Conservation (phyloP, 2,888 invertebrate genomes). For the Automeris io region DNA sequence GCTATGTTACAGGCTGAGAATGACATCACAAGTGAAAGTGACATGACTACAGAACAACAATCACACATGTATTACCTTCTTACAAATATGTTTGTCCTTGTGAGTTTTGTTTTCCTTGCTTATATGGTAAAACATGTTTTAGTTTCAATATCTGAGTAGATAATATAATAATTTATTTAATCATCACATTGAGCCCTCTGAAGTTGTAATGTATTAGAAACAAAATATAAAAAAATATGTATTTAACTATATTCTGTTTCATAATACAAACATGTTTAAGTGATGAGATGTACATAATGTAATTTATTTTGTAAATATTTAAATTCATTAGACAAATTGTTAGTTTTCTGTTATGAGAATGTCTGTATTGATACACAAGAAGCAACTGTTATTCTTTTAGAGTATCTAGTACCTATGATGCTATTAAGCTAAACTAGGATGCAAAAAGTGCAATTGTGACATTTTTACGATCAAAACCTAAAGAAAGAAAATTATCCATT, state of each 20-base stretch:
- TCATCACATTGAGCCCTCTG: constrained; percentile 7
- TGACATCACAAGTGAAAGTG: constrained; percentile 42
- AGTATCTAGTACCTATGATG: too few species aligned
- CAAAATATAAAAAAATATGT: constrained; percentile 8
- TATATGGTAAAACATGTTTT: constrained; percentile 95
- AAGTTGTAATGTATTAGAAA: background rate
- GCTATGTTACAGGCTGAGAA: constrained; percentile 53
- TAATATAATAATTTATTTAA: constrained; percentile 21
- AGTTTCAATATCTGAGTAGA: constrained; percentile 70
- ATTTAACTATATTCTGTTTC: constrained; percentile 1
- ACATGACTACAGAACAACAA: constrained; percentile 73
- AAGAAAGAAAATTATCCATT: too few species aligned
- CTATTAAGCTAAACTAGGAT: too few species aligned
- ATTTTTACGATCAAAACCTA: too few species aligned
- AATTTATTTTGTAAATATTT: constrained; percentile 70
- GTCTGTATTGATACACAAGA: background rate
- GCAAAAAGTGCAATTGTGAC: too few species aligned
- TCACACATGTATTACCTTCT: constrained; percentile 86
- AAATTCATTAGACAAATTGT: constrained; percentile 7
- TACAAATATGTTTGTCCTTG: constrained; percentile 90
- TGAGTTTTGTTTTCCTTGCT: constrained; percentile 94
- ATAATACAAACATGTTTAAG: constrained; percentile 4
- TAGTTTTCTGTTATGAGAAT: background rate
- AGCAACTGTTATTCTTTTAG: too few species aligned
- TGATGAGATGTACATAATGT: constrained; percentile 60